phyloP scores from a whole-genome alignment of 2,797 vertebrate genomes.

The Lepilemur septentrionalis region DNA sequence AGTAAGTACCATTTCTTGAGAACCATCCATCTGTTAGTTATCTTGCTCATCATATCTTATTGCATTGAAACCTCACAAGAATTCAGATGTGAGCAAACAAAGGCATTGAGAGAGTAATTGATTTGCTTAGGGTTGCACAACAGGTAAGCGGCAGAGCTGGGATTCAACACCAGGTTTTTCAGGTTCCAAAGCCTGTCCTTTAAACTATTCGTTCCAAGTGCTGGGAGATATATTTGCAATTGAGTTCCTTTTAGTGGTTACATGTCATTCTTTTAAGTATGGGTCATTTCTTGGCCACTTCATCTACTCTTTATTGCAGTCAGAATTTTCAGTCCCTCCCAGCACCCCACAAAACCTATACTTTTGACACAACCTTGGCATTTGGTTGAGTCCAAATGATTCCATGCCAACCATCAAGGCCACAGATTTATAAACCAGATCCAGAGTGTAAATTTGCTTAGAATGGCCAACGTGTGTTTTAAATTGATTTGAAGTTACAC shows the following conservation, averaged over 20 bases:
- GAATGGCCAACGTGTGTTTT: too few species aligned
- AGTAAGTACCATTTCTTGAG: background rate
- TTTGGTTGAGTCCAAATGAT: background rate
- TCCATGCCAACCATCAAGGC: background rate
- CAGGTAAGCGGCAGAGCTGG: background rate
- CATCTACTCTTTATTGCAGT: background rate
- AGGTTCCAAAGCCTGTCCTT: background rate
- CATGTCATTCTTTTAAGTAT: background rate
- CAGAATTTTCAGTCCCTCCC: background rate
- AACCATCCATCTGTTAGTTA: background rate
- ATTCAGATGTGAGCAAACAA: background rate
- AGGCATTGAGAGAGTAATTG: background rate
- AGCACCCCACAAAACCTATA: background rate
- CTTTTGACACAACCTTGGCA: background rate
- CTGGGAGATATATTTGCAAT: background rate
- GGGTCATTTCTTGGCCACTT: background rate
- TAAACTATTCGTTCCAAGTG: background rate
- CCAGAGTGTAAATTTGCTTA: background rate
- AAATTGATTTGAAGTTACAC: background rate
- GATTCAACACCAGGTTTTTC: background rate
- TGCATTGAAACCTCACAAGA: background rate
- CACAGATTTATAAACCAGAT: background rate
- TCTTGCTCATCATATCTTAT: background rate
- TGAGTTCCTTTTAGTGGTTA: background rate
- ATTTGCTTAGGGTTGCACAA: background rate